Evolutionary conservation across 2,797 vertebrate species (phyloP).

Genomic region (Kryptopterus vitreolus): DNA sequence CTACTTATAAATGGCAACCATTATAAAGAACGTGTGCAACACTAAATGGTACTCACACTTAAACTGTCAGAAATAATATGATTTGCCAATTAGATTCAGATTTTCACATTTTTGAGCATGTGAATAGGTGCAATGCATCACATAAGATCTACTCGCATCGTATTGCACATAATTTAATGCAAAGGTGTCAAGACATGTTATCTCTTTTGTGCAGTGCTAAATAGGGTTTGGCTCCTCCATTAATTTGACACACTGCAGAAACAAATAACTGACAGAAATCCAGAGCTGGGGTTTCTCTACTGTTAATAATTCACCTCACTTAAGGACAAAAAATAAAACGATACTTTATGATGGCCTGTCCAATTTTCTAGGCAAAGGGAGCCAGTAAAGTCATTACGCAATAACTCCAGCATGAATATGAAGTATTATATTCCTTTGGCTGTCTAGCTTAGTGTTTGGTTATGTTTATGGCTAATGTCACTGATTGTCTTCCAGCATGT

Average conservation of each 20-base stretch:
- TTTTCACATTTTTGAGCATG: not conserved
- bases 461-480: not conserved
- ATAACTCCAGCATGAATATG: not conserved
- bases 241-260: not conserved
- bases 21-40: slow-evolving; percentile 1
- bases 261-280: not conserved
- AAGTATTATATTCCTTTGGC: not conserved
- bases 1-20: not conserved
- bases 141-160: not conserved
- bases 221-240: not conserved
- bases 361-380: not conserved
- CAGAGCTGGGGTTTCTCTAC: not conserved
- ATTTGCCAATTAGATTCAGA: not conserved
- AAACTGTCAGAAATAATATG: not conserved
- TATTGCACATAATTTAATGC: not conserved
- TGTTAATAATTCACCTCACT: not conserved
- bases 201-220: not conserved
- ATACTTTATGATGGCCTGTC: not conserved
- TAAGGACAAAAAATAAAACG: not conserved
- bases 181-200: not conserved
- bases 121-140: not conserved
- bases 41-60: not conserved
- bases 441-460: not conserved
- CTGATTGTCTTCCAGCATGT: not conserved
- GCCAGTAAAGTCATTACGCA: not conserved